These are phyloP conservation scores for Emydocephalus ijimae DNA, from an alignment of 2,113 vertebrate genomes.

Conservation along the genomic window DNA sequence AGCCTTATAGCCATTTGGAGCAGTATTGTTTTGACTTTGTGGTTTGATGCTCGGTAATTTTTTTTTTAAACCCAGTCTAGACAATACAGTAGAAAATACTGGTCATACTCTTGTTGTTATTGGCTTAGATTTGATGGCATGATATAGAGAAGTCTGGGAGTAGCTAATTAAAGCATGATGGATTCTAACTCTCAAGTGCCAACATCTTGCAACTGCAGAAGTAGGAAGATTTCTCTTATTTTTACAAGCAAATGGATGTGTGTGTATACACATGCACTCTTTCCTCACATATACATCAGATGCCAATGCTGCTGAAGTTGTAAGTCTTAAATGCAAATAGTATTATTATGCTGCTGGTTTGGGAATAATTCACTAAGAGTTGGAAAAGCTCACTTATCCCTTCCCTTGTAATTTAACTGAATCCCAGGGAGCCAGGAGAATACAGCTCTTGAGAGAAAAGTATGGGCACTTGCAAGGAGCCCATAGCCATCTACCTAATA, in stretches of 20 bases:
- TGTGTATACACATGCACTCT: background rate
- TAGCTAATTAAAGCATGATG: background rate
- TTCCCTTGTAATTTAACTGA: background rate
- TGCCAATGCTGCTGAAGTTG: background rate
- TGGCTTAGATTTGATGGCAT: background rate
- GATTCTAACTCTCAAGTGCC: background rate
- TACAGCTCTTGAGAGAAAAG: background rate
- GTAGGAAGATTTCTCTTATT: background rate
- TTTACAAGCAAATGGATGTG: background rate
- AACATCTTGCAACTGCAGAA: background rate
- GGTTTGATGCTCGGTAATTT: background rate
- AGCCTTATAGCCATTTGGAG: background rate
- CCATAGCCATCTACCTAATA: background rate
- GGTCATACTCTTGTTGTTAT: background rate
- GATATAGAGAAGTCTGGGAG: background rate
- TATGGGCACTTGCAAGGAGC: background rate
- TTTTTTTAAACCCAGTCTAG: background rate
- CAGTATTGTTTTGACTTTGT: background rate
- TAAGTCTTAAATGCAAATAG: background rate
- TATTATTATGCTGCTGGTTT: background rate
- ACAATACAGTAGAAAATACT: background rate
- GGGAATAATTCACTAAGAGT: background rate
- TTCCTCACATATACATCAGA: background rate
- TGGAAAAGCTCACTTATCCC: background rate
- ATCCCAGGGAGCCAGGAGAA: background rate